Evolutionary conservation across 2,888 invertebrate species (phyloP).

Genomic region (Bedellia somnulentella): DNA sequence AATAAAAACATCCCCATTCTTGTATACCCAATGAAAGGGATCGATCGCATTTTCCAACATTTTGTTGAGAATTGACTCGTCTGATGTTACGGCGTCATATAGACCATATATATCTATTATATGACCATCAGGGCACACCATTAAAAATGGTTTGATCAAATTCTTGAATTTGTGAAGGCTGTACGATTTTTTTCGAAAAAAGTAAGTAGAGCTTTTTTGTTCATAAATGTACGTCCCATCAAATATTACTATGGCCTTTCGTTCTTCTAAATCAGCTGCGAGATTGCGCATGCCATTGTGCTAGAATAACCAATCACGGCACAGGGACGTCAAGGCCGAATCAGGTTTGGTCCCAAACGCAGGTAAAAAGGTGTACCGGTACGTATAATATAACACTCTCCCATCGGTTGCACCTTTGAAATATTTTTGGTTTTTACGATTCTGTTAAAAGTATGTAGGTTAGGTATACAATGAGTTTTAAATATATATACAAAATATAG

Average conservation of each 20-base stretch:
- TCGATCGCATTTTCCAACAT: conserved; percentile 2
- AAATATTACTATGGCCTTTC: conserved; percentile 5
- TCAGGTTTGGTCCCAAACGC: too few relatives aligned
- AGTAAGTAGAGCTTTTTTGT: conserved; percentile 7
- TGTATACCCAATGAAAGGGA: conserved; percentile 3
- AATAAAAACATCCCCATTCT: conserved; percentile 5
- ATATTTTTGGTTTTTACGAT: too few relatives aligned
- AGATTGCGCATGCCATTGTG: too few relatives aligned
- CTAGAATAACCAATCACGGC: too few relatives aligned
- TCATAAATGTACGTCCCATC: conserved; percentile 8
- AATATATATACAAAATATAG: too few relatives aligned
- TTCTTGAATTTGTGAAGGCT: conserved; percentile 8
- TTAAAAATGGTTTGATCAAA: conserved; percentile 11
- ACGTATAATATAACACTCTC: too few relatives aligned
- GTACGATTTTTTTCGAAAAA: conserved; percentile 9
- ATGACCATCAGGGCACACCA: conserved; percentile 11
- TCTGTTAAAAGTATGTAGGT: too few relatives aligned
- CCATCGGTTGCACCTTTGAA: too few relatives aligned
- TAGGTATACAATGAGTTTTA: too few relatives aligned
- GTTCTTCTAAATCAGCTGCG: too few relatives aligned
- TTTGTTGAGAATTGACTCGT: conserved; percentile 4
- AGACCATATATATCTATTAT: conserved; percentile 11
- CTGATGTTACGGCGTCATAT: conserved; percentile 6
- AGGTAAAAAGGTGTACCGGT: too few relatives aligned
- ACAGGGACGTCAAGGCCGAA: too few relatives aligned